phyloP scores from a whole-genome alignment of 2,113 vertebrate genomes.

The Gopherus flavomarginatus region DNA sequence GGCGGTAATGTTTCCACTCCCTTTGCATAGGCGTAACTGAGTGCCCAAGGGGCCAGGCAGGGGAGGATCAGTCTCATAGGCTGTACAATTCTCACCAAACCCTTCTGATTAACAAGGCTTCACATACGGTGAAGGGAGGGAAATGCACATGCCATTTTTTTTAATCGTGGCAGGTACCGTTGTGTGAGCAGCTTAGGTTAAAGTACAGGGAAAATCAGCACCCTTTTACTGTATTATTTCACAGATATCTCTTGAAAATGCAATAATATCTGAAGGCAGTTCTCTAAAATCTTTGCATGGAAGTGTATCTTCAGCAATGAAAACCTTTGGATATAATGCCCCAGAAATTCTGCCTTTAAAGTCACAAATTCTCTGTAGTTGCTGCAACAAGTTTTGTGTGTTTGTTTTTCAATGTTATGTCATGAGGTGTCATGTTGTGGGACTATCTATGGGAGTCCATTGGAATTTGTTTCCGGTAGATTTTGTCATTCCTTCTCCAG shows the following conservation, averaged over 20 bases:
- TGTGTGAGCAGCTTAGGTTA: not conserved
- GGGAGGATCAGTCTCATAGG: accelerated
- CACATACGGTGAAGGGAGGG: not conserved
- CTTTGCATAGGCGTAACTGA: not conserved
- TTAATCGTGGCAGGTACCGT: not conserved
- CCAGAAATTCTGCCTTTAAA: not conserved
- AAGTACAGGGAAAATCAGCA: not conserved
- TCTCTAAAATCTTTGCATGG: not conserved
- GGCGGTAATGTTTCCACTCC: accelerated
- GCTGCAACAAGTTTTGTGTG: not conserved
- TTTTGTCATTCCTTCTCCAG: not conserved
- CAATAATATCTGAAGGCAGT: not conserved
- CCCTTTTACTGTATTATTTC: not conserved
- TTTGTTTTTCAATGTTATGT: not conserved
- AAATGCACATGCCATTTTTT: accelerated
- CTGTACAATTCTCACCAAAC: not conserved
- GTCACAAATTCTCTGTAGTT: not conserved
- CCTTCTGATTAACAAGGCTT: not conserved
- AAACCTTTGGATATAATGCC: not conserved
- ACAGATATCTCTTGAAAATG: not conserved
- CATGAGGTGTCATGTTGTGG: accelerated
- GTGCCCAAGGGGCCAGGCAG: not conserved
- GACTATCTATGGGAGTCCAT: not conserved
- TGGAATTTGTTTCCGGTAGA: accelerated
- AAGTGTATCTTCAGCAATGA: not conserved